Conservation (phyloP, 2,797 vertebrate species). For the Xiphophorus birchmanni region DNA sequence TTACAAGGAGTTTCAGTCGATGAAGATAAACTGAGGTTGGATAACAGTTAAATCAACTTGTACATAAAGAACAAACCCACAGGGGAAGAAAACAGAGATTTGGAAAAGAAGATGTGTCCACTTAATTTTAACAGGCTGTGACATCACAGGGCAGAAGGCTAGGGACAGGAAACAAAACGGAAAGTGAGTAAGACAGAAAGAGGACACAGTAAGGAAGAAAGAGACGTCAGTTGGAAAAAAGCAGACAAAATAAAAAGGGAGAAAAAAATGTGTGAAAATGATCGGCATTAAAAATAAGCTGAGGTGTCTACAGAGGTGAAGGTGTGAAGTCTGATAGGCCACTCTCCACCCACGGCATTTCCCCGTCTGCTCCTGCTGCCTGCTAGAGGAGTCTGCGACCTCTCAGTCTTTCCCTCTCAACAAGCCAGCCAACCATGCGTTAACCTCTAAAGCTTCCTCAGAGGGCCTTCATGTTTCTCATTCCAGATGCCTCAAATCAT, state of each 20-base stretch:
- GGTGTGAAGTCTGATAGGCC: constrained; percentile 42
- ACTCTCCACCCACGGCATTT: constrained; percentile 12
- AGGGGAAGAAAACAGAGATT: constrained; percentile 23
- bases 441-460: constrained; percentile 27
- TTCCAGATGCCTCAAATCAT: constrained; percentile 64
- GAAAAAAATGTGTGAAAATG: constrained; percentile 44
- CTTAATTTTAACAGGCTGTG: constrained; percentile 48
- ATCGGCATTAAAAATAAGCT: constrained; percentile 25
- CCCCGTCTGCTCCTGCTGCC: constrained; percentile 10
- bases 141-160: constrained; percentile 41
- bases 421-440: constrained; percentile 17
- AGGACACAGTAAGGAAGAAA: constrained; percentile 28
- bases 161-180: constrained; percentile 11
- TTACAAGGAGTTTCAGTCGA: constrained; percentile 3
- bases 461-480: constrained; percentile 44
- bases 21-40: constrained; percentile 27
- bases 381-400: constrained; percentile 26
- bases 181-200: constrained; percentile 44
- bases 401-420: constrained; percentile 14
- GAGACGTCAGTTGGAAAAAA: constrained; percentile 7
- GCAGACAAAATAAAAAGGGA: neutral
- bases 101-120: constrained; percentile 22
- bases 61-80: constrained; percentile 42
- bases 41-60: constrained; percentile 30
- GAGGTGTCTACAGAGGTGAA: constrained; percentile 38